Percentiles rank a stretch among this genome's conserved stretches.
Conservation (phyloP, 2,113 vertebrate genomes). For the Eidolon helvum region DNA sequence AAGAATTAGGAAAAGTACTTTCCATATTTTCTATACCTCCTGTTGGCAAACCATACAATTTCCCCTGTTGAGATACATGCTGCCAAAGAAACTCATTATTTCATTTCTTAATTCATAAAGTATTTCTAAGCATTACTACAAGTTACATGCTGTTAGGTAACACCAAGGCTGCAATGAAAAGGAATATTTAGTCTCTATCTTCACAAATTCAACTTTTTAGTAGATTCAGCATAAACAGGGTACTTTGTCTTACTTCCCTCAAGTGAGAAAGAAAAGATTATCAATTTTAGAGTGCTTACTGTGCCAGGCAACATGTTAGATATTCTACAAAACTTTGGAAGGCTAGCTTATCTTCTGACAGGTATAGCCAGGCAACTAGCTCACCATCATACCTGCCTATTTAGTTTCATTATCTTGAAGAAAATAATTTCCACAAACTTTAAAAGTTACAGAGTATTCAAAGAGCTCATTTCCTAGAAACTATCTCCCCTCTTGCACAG, state of each 20-base stretch:
- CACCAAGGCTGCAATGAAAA: neutral
- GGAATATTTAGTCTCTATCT: neutral
- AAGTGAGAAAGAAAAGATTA: neutral
- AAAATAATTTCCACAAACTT: neutral
- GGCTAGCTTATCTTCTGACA: neutral
- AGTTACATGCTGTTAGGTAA: neutral
- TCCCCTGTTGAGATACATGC: neutral
- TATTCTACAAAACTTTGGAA: neutral
- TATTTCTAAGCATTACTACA: slow-evolving; percentile 2
- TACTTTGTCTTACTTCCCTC: neutral
- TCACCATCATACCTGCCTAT: neutral
- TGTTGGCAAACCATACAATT: neutral
- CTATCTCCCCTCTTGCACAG: neutral
- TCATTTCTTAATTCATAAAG: neutral
- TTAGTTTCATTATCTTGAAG: neutral
- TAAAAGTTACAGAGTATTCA: neutral
- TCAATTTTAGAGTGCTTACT: neutral
- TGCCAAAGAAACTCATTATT: neutral
- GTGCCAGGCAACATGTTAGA: neutral
- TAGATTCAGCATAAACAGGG: neutral
- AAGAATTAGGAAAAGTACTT: neutral
- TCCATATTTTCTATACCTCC: neutral
- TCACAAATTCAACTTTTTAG: neutral
- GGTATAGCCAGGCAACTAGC: neutral
- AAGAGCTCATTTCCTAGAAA: neutral